Conservation (phyloP, 1,140 invertebrate genomes). For the Plutomurus gul region DNA sequence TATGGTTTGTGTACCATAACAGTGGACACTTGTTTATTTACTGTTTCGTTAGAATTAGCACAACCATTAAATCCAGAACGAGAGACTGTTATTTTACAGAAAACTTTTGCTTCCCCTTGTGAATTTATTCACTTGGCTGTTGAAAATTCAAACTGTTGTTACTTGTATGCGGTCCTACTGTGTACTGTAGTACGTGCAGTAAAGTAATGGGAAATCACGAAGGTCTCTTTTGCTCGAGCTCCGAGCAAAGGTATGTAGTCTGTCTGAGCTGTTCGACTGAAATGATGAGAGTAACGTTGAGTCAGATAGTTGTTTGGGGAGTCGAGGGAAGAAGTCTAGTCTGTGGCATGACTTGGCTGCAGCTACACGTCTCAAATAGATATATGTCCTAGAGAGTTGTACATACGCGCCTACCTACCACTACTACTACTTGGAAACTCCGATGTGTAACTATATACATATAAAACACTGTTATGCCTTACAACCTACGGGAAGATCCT, state of each 20-base stretch:
- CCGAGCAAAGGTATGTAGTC: neutral
- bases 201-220: neutral
- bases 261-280: conserved; percentile 12
- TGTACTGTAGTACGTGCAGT: too few species aligned
- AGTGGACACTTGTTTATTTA: neutral
- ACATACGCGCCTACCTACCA: neutral
- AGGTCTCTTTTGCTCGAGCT: neutral
- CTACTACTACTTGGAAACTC: neutral
- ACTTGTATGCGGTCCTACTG: too few species aligned
- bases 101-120: too few species aligned
- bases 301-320: conserved; percentile 27
- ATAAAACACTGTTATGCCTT: too few species aligned
- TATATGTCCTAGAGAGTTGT: neutral
- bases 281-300: conserved; percentile 28
- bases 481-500: neutral
- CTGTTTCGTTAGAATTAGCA: conserved; percentile 18
- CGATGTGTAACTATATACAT: too few species aligned
- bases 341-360: neutral
- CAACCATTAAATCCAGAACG: conserved; percentile 9
- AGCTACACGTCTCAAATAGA: neutral
- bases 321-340: conserved; percentile 18
- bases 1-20: too few species aligned
- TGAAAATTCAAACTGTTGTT: neutral
- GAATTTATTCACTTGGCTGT: conserved; percentile 33
- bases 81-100: neutral